These are phyloP conservation scores for Athene noctua DNA, from an alignment of 2,113 vertebrate genomes.

Conservation along the genomic window DNA sequence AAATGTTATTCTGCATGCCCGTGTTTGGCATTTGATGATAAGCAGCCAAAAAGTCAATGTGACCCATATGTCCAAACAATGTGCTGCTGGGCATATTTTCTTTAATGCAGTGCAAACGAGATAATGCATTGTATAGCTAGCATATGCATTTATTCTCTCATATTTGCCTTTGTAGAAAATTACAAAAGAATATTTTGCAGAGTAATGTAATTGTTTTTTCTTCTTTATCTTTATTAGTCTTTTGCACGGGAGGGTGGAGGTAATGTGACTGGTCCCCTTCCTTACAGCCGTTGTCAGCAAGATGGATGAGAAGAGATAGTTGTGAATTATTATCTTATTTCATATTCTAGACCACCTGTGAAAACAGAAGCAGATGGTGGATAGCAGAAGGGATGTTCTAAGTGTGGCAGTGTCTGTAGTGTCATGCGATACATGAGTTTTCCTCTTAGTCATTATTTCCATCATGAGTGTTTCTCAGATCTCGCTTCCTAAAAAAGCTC, in stretches of 20 bases:
- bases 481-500: neutral
- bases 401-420: neutral
- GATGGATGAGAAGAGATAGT: neutral
- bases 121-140: neutral
- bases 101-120: neutral
- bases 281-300: neutral
- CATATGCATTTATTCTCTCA: neutral
- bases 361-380: neutral
- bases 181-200: neutral
- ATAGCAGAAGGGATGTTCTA: neutral
- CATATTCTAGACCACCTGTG: neutral
- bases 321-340: neutral
- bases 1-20: neutral
- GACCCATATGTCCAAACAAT: neutral
- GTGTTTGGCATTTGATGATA: neutral
- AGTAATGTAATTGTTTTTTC: neutral
- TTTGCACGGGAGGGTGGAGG: neutral
- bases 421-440: neutral
- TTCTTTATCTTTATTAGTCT: neutral
- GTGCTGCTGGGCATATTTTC: neutral
- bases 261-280: neutral
- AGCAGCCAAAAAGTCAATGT: neutral
- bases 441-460: neutral
- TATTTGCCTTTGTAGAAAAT: neutral
- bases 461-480: neutral